Percentiles rank a stretch among this genome's conserved stretches.
Evolutionary conservation across 2,797 vertebrate genomes (phyloP).

Genomic region (Etheostoma perlongum): DNA sequence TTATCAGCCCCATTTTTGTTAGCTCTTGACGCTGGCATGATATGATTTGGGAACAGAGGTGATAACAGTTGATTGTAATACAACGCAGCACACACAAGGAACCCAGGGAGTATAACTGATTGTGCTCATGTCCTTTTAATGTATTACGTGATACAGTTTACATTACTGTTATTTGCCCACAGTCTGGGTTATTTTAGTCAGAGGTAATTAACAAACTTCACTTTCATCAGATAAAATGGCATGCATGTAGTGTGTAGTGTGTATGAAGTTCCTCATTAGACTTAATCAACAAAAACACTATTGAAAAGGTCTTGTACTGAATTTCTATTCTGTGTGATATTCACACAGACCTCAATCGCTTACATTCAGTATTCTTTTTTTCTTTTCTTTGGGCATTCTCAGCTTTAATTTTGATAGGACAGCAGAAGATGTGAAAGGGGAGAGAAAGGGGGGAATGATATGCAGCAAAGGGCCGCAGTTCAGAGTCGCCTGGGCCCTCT

Average conservation of each 20-base stretch:
- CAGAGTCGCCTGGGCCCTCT: no score
- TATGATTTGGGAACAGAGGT: conserved; percentile 34
- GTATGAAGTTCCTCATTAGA: not conserved
- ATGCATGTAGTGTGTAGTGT: not conserved
- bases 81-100: not conserved
- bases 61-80: conserved; percentile 21
- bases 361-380: not conserved
- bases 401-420: no score
- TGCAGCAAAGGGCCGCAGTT: no score
- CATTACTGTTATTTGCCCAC: conserved; percentile 25
- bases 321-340: not conserved
- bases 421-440: no score
- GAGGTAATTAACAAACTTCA: not conserved
- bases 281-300: not conserved
- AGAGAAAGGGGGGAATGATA: no score
- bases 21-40: conserved; percentile 23
- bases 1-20: conserved; percentile 32
- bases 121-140: conserved; percentile 1
- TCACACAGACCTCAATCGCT: not conserved
- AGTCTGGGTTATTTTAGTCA: conserved; percentile 9
- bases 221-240: not conserved
- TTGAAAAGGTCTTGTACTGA: not conserved
- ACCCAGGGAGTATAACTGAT: conserved; percentile 3
- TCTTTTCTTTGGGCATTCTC: no score
- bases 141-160: conserved; percentile 7